Conservation (phyloP, 2,888 invertebrate species). For the Vesta saturnalis region DNA sequence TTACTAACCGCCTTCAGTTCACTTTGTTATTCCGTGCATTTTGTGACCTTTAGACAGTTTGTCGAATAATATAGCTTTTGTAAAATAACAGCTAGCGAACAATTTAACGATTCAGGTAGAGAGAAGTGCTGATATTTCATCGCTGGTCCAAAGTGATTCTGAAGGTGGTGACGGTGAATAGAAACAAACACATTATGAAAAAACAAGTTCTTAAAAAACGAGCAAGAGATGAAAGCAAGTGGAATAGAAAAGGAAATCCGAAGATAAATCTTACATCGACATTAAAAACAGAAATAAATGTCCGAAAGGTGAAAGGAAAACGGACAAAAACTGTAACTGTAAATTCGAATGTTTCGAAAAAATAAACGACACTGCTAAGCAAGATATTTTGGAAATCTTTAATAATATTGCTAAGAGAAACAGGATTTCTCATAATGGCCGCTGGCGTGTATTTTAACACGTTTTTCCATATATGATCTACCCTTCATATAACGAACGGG, state of each 20-base stretch:
- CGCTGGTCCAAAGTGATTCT: slow-evolving; percentile 32
- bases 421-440: too few species aligned
- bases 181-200: too few species aligned
- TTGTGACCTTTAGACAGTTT: too few species aligned
- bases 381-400: slow-evolving; percentile 29
- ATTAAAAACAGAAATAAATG: slow-evolving; percentile 16
- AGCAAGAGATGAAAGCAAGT: too few species aligned
- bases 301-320: slow-evolving; percentile 1
- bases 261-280: too few species aligned
- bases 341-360: slow-evolving; percentile 21
- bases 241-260: slow-evolving; percentile 7
- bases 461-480: too few species aligned
- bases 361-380: slow-evolving; percentile 26
- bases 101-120: slow-evolving; percentile 29
- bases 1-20: too few species aligned
- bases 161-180: too few species aligned
- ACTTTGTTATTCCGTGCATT: too few species aligned
- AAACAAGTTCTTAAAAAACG: too few species aligned
- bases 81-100: slow-evolving; percentile 17
- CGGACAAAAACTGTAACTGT: slow-evolving; percentile 2
- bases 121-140: slow-evolving; percentile 35
- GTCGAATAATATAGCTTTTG: slow-evolving; percentile 10
- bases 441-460: too few species aligned
- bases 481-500: too few species aligned
- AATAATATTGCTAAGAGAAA: slow-evolving; percentile 32